A percentile compares a stretch with the other conserved stretches of the same genome.
Conservation (phyloP, 2,113 vertebrate species). For the Apteryx mantelli region DNA sequence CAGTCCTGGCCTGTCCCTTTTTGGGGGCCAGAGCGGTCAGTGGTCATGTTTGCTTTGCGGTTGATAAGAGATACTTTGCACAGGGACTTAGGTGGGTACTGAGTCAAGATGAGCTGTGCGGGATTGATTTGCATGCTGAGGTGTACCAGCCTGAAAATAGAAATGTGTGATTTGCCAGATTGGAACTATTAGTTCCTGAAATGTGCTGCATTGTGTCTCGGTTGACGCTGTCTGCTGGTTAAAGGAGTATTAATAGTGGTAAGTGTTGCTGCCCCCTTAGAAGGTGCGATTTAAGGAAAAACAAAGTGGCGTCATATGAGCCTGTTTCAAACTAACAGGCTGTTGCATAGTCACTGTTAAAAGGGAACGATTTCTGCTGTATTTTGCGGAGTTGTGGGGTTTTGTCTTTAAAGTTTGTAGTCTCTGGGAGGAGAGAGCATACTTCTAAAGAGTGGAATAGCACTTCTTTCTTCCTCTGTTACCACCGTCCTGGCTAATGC, state of each 20-base stretch:
- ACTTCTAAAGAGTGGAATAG: background rate
- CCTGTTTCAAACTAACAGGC: background rate
- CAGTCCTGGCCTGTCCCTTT: background rate
- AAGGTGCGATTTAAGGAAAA: background rate
- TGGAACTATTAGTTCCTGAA: background rate
- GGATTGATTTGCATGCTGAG: background rate
- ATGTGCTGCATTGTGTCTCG: background rate
- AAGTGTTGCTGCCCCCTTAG: background rate
- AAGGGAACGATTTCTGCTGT: background rate
- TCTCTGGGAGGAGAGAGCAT: background rate
- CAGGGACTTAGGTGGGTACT: background rate
- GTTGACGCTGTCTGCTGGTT: background rate
- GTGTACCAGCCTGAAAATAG: background rate
- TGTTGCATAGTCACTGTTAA: background rate
- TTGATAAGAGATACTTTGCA: accelerated
- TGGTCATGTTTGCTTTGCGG: background rate
- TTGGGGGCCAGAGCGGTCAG: background rate
- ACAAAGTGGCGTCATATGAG: background rate
- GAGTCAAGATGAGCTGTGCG: background rate
- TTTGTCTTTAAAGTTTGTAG: background rate
- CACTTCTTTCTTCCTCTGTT: background rate
- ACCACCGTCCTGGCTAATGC: background rate
- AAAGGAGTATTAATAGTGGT: background rate
- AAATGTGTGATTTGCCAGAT: background rate
- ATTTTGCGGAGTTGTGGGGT: background rate